These are phyloP conservation scores for Galaxias olidus DNA, from an alignment of 2,797 vertebrate species.

Conservation along the genomic window DNA sequence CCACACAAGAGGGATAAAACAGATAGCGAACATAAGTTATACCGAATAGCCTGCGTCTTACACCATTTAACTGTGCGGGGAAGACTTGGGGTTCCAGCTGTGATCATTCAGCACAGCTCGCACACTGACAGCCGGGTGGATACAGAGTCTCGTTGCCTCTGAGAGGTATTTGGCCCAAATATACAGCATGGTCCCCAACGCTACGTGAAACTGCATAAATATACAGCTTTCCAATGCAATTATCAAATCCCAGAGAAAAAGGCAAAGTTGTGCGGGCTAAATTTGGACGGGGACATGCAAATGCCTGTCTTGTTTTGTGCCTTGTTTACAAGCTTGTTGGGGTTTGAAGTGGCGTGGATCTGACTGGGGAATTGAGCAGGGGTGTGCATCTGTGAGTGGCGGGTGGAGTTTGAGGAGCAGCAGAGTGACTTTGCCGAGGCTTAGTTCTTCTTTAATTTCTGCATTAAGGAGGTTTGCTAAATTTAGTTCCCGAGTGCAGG, in stretches of 20 bases:
- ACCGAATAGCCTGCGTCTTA: neutral
- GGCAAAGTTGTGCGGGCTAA: conserved; percentile 25
- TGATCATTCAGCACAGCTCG: conserved; percentile 19
- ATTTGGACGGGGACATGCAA: conserved; percentile 41
- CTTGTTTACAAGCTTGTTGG: conserved; percentile 49
- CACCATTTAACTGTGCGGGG: conserved; percentile 6
- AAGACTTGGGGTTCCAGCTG: conserved; percentile 16
- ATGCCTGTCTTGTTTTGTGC: conserved; percentile 41
- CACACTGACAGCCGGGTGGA: conserved; percentile 15
- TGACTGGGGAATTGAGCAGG: conserved; percentile 36
- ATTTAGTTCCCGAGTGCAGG: conserved; percentile 24
- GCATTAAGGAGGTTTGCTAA: conserved; percentile 40
- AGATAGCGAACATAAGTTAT: conserved; percentile 9
- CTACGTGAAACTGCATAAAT: conserved; percentile 24
- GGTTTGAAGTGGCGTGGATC: conserved; percentile 51
- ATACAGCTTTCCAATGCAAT: conserved; percentile 23
- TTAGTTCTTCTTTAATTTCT: conserved; percentile 44
- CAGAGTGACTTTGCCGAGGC: conserved; percentile 37
- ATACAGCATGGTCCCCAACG: conserved; percentile 21
- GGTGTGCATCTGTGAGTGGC: conserved; percentile 24
- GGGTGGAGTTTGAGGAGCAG: neutral
- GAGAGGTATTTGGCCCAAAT: conserved; percentile 5
- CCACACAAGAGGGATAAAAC: conserved; percentile 9
- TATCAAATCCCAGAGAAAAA: conserved; percentile 21
- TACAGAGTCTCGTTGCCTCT: conserved; percentile 9